Base-by-base conservation (phyloP, 2,888 invertebrate genomes). In the Tethea ocularis region DNA sequence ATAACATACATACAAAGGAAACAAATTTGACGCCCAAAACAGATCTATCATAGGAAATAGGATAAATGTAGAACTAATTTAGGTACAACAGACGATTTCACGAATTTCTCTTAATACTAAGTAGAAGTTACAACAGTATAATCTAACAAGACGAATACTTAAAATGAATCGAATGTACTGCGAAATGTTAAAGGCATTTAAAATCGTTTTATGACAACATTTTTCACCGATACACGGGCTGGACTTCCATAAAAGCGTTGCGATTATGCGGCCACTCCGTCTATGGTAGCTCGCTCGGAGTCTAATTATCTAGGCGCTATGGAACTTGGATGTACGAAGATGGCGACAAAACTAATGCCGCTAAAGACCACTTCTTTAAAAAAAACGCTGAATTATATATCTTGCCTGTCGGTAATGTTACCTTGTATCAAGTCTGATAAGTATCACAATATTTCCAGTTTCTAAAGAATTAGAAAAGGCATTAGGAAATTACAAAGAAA, bases 141-240 rank as follows among this genome's bases (percentile, higher is more conserved):
- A 72, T 68, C 71, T 63, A 74, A 73, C 70, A 60, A 75, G 68
- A 61, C 71, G 72, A 63, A 68, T 66, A 67, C 69, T 73, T 69
- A 64, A 64, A 69, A 63, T 61, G 64, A 72, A 67, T 72, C 69
- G 67, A 73, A 76, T 66, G 70, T 68, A 71, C 78, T 78, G 75
- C 74, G 74, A 87, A 87, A 88, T 82, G 79, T 74, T 77, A 72
- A 77, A 80, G 77, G 80, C 80, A 84, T 84, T 88, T 88, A 79
- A 85, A 88, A 88, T 84, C 82, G 84, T 77, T 86, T 82, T 86
- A 84, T 88, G 84, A 88, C 91, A 86, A 86, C 90, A 91, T 91
- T 90, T 92, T 91, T 88, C 87, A 86, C 84, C 78, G 85, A 88
- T 87, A 86, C 83, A 77, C 79, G 76, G 75, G 72, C 77, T 77